A percentile compares a stretch with the other conserved stretches of the same genome.
Evolutionary conservation across 2,888 invertebrate genomes (phyloP).

Genomic region (Dryomyza anilis): DNA sequence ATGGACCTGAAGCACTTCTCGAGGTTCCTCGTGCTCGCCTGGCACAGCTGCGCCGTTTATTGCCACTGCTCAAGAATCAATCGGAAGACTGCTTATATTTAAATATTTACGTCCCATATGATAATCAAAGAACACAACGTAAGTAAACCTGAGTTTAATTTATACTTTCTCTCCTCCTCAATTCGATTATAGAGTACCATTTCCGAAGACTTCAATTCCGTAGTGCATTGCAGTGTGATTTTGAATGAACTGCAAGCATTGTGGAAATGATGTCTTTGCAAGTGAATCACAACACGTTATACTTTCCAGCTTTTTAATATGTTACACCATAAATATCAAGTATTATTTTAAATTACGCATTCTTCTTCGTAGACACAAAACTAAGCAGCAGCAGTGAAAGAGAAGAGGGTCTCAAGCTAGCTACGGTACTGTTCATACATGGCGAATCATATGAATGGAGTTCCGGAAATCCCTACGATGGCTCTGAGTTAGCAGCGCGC

Average conservation of each 20-base stretch:
- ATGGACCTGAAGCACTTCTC: constrained; percentile 65
- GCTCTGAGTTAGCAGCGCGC: constrained; percentile 90
- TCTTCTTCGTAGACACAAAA: constrained; percentile 22
- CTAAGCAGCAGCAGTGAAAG: constrained; percentile 31
- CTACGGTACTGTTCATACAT: constrained; percentile 88
- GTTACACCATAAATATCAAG: neutral
- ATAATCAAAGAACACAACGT: constrained; percentile 45
- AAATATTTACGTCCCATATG: constrained; percentile 91
- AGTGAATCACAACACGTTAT: neutral
- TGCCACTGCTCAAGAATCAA: constrained; percentile 86
- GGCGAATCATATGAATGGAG: constrained; percentile 97
- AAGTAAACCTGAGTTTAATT: constrained; percentile 40
- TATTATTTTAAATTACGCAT: no score
- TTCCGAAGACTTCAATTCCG: constrained; percentile 79
- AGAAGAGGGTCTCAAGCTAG: constrained; percentile 60
- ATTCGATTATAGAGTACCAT: constrained; percentile 19
- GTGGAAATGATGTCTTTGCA: constrained; percentile 84
- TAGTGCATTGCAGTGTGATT: constrained; percentile 93
- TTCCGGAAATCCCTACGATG: constrained; percentile 96
- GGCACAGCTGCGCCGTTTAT: constrained; percentile 80
- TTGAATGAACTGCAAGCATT: constrained; percentile 84
- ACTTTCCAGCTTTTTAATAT: neutral
- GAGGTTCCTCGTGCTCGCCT: constrained; percentile 83
- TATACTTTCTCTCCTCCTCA: no score
- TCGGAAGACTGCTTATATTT: constrained; percentile 98